phyloP scores from a whole-genome alignment of 2,797 vertebrate species.

The Apogon hyalosoma region DNA sequence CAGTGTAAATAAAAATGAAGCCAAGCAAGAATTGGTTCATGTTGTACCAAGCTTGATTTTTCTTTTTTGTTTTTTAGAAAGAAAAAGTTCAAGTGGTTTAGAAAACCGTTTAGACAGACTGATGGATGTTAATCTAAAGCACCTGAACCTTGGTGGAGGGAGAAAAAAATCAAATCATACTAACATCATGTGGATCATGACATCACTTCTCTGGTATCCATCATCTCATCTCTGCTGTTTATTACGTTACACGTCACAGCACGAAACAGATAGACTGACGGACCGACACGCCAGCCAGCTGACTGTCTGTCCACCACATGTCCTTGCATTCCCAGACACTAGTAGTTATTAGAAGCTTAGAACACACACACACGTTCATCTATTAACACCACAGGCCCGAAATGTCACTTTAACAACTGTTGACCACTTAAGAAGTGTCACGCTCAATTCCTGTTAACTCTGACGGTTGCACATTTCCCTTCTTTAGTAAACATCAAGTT shows the following conservation, averaged over 20 bases:
- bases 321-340: slow-evolving; percentile 74
- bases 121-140: slow-evolving; percentile 33
- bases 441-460: slow-evolving; percentile 11
- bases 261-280: slow-evolving; percentile 40
- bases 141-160: slow-evolving; percentile 23
- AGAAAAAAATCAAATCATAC: slow-evolving; percentile 38
- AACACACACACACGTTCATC: slow-evolving; percentile 49
- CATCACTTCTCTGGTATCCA: slow-evolving; percentile 54
- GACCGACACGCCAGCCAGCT: slow-evolving; percentile 22
- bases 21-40: slow-evolving; percentile 13
- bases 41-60: background rate
- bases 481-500: slow-evolving; percentile 14
- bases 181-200: slow-evolving; percentile 42
- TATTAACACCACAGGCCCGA: slow-evolving; percentile 63
- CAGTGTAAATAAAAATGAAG: slow-evolving; percentile 2
- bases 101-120: slow-evolving; percentile 8
- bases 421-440: slow-evolving; percentile 48
- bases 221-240: slow-evolving; percentile 51
- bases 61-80: slow-evolving; percentile 3
- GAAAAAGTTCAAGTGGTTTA: slow-evolving; percentile 23
- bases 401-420: slow-evolving; percentile 46
- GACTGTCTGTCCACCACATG: slow-evolving; percentile 61
- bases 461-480: slow-evolving; percentile 12
- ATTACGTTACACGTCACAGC: slow-evolving; percentile 49
- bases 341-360: slow-evolving; percentile 61